phyloP scores from a whole-genome alignment of 2,797 vertebrate species.

The Amniataba percoides region DNA sequence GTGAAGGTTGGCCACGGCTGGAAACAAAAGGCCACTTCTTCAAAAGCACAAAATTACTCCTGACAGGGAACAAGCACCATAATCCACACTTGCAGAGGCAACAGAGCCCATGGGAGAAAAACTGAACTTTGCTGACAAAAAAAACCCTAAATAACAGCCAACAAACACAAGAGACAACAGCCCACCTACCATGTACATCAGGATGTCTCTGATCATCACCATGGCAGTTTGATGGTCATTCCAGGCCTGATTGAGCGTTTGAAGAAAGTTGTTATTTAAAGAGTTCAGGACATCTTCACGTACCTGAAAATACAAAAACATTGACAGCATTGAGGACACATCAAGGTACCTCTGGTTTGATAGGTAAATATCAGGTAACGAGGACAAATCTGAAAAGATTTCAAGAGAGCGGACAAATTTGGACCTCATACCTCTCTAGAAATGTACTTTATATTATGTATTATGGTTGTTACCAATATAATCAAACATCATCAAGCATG shows the following conservation, averaged over 20 bases:
- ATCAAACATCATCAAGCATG: not conserved
- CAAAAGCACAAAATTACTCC: conserved; percentile 33
- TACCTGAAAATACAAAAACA: conserved; percentile 84
- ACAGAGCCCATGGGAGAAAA: not conserved
- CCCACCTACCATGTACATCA: conserved; percentile 96
- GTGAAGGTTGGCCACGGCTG: conserved; percentile 12
- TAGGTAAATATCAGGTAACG: not conserved
- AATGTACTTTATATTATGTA: not conserved
- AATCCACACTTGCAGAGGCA: conserved; percentile 15
- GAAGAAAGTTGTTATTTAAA: conserved; percentile 96
- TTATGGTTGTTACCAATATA: not conserved
- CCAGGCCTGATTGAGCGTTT: conserved; percentile 97
- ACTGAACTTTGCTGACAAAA: not conserved
- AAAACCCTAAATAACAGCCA: not conserved
- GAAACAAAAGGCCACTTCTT: conserved; percentile 48
- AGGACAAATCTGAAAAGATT: not conserved
- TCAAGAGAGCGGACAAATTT: no score
- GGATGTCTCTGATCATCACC: conserved; percentile 98
- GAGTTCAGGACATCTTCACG: conserved; percentile 95
- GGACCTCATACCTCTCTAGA: not conserved
- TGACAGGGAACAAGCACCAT: conserved; percentile 6
- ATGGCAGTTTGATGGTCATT: conserved; percentile 98
- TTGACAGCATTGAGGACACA: not conserved
- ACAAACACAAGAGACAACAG: not conserved
- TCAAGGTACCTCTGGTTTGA: conserved; percentile 1